Evolutionary conservation across 2,797 vertebrate genomes (phyloP).

Genomic region (Mus spretus): DNA sequence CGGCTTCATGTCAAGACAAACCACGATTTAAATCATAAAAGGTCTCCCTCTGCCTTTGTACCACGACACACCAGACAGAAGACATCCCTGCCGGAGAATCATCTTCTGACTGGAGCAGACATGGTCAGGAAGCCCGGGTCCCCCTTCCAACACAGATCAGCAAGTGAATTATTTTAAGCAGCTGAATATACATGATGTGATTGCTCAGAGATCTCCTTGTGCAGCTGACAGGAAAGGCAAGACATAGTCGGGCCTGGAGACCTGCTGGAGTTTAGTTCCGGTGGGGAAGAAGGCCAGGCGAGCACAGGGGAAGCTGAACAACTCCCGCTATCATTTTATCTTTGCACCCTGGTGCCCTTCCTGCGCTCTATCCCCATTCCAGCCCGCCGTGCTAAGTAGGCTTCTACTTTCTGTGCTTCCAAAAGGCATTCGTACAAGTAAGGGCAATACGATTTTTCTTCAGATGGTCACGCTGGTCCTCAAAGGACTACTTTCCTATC

Average conservation of each 20-base stretch:
- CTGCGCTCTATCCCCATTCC: not conserved
- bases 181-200: slow-evolving; percentile 52
- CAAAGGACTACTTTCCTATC: not conserved
- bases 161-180: slow-evolving; percentile 71
- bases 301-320: not conserved
- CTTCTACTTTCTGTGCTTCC: not conserved
- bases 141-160: not conserved
- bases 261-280: not conserved
- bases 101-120: not conserved
- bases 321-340: not conserved
- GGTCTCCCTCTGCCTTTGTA: slow-evolving; percentile 8
- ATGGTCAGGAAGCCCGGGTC: slow-evolving; percentile 26
- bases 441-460: not conserved
- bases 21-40: not conserved
- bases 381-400: not conserved
- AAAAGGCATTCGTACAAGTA: not conserved
- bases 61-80: not conserved
- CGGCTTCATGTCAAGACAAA: slow-evolving; percentile 21
- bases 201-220: slow-evolving; percentile 49
- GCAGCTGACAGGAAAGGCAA: slow-evolving; percentile 29
- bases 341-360: not conserved
- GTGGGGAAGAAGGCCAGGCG: not conserved
- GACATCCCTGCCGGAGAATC: slow-evolving; percentile 21
- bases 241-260: not conserved
- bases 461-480: not conserved